Evolutionary conservation across 2,888 invertebrate species (phyloP).

Genomic region (Allacma fusca): DNA sequence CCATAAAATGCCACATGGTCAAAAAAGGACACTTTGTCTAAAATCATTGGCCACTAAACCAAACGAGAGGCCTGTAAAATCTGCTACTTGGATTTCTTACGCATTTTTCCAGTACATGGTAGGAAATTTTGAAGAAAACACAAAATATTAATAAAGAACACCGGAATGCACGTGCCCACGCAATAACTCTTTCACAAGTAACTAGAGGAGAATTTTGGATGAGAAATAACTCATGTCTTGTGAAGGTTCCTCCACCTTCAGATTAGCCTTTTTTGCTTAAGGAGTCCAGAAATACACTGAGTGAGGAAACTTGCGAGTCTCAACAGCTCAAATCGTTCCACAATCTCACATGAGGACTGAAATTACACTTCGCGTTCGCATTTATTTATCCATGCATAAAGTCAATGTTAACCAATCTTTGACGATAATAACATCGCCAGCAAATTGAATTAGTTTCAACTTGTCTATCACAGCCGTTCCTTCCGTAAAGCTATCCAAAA

Average conservation of each 20-base stretch:
- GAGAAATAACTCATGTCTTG: constrained; percentile 6
- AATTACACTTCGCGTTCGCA: not conserved
- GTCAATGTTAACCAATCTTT: not conserved
- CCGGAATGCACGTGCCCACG: not conserved
- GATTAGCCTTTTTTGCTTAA: not conserved
- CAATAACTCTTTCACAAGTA: constrained; percentile 10
- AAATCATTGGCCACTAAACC: not conserved
- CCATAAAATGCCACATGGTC: not conserved
- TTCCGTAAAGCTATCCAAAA: constrained; percentile 34
- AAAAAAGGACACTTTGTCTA: not conserved
- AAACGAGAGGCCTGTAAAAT: not conserved
- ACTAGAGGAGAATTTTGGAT: constrained; percentile 6
- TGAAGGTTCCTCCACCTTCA: not conserved
- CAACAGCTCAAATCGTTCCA: constrained; percentile 11
- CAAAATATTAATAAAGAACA: no score
- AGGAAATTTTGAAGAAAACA: not conserved
- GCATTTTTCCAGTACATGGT: not conserved
- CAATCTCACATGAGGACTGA: constrained; percentile 10
- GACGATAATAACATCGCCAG: constrained; percentile 13
- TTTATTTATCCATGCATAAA: not conserved
- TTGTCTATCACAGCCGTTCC: constrained; percentile 20
- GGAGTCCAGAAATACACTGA: not conserved
- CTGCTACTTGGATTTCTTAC: not conserved
- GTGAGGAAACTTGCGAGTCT: not conserved
- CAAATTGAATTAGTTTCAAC: constrained; percentile 19